A percentile compares a stretch with the other conserved stretches of the same genome.
Evolutionary conservation across 2,888 invertebrate species (phyloP).

Genomic region (Tipula unca): DNA sequence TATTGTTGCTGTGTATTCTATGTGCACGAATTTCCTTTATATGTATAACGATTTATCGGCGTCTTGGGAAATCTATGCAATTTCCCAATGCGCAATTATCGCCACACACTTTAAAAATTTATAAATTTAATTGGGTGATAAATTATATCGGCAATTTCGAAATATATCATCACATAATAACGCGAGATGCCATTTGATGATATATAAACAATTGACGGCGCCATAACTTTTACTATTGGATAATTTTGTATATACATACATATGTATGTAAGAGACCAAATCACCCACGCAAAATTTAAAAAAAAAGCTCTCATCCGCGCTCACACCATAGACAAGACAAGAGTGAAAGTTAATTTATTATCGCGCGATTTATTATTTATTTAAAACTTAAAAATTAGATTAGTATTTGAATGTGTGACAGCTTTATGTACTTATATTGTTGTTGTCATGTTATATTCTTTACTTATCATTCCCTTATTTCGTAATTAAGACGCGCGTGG

Average conservation of each 20-base stretch:
- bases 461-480: neutral
- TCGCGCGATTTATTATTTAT: neutral
- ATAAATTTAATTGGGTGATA: neutral
- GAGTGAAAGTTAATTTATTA: neutral
- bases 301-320: neutral
- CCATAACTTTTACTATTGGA: neutral
- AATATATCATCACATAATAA: neutral
- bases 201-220: neutral
- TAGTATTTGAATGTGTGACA: neutral
- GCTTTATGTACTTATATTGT: neutral
- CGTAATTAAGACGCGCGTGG: neutral
- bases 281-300: neutral
- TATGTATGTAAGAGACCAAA: neutral
- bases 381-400: neutral
- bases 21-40: neutral
- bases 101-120: neutral
- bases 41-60: neutral
- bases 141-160: no score
- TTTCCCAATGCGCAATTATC: neutral
- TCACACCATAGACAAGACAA: neutral
- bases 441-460: neutral
- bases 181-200: neutral
- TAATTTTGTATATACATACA: neutral
- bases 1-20: neutral
- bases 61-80: neutral